Conservation (phyloP, 2,113 vertebrate genomes). For the Guaruba guarouba region DNA sequence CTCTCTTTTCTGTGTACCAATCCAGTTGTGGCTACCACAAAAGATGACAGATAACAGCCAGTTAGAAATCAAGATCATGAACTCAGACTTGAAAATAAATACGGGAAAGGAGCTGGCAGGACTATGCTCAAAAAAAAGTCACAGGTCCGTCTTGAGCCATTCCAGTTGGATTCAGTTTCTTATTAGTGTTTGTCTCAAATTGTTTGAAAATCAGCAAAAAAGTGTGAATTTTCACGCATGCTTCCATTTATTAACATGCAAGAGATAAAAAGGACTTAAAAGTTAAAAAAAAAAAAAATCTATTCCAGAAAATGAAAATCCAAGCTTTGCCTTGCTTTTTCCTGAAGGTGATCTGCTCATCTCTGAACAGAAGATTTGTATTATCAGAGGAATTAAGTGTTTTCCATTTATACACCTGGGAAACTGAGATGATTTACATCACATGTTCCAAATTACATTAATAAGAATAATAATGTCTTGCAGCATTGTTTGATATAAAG, state of each 20-base stretch:
- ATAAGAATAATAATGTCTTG: background rate
- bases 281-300: accelerated
- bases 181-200: background rate
- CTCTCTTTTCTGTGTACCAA: background rate
- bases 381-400: background rate
- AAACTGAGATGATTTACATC: background rate
- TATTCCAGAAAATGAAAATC: background rate
- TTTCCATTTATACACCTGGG: background rate
- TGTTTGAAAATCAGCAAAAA: background rate
- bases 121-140: background rate
- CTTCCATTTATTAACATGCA: background rate
- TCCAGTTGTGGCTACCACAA: background rate
- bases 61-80: background rate
- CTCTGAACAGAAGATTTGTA: background rate
- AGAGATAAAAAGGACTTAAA: background rate
- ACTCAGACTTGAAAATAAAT: background rate
- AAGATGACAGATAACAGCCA: background rate
- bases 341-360: background rate
- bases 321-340: background rate
- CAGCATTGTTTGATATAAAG: background rate
- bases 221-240: background rate
- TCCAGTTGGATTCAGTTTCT: background rate
- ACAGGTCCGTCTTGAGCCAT: background rate
- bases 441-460: background rate
- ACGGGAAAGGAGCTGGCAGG: accelerated